Conservation (phyloP, 2,888 invertebrate species). For the Uloborus plumipes region DNA sequence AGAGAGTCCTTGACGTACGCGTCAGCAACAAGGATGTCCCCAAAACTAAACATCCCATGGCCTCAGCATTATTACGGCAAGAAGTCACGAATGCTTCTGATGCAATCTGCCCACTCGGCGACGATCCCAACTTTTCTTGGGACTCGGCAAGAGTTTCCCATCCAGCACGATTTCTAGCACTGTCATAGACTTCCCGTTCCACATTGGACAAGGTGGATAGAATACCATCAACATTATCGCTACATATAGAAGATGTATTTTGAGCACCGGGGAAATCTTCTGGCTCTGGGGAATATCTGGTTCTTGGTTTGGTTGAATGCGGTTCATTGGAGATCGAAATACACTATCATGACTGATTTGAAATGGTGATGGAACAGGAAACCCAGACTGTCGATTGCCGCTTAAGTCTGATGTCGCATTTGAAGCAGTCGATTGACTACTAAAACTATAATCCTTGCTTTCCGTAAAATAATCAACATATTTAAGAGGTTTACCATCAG, state of each 20-base stretch:
- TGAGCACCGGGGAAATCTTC: neutral
- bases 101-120: slow-evolving; percentile 8
- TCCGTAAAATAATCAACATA: too few relatives aligned
- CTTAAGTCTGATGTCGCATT: neutral
- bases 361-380: neutral
- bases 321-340: slow-evolving; percentile 24
- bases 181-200: slow-evolving; percentile 46
- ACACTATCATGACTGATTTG: neutral
- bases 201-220: slow-evolving; percentile 27
- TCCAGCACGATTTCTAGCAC: slow-evolving; percentile 31
- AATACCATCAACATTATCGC: slow-evolving; percentile 23
- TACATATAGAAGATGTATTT: slow-evolving; percentile 1
- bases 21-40: slow-evolving; percentile 52
- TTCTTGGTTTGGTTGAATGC: slow-evolving; percentile 20
- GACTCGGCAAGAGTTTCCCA: slow-evolving; percentile 45
- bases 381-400: too few relatives aligned
- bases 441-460: too few relatives aligned
- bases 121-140: slow-evolving; percentile 6
- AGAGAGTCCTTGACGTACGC: slow-evolving; percentile 50
- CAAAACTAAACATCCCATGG: slow-evolving; percentile 52
- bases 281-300: neutral
- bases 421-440: neutral
- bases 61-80: slow-evolving; percentile 60
- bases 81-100: slow-evolving; percentile 59
- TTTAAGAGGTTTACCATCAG: too few relatives aligned